phyloP scores from a whole-genome alignment of 2,113 vertebrate genomes.

The Eptesicus fuscus region DNA sequence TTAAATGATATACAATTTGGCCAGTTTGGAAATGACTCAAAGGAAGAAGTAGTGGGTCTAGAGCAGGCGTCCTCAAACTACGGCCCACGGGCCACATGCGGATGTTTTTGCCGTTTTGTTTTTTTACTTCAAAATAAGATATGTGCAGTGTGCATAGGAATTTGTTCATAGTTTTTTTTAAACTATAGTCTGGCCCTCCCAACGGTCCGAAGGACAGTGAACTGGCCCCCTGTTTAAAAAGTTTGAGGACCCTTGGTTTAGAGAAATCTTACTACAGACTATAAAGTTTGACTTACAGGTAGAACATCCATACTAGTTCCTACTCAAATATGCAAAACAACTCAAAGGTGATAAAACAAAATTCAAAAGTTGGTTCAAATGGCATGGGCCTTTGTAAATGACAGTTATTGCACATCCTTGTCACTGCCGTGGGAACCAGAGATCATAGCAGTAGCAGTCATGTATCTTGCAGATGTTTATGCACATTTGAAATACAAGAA shows the following conservation, averaged over 20 bases:
- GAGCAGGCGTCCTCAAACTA: conserved; percentile 72
- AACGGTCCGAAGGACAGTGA: too few species aligned
- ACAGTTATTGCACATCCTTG: conserved; percentile 95
- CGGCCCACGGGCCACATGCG: too few species aligned
- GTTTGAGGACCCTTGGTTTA: too few species aligned
- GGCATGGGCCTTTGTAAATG: conserved; percentile 99
- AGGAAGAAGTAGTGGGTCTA: conserved; percentile 99
- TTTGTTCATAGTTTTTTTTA: too few species aligned
- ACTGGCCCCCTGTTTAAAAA: too few species aligned
- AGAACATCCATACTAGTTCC: conserved; percentile 97
- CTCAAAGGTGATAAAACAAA: conserved; percentile 99
- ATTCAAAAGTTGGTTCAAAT: conserved; percentile 98
- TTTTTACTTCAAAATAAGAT: too few species aligned
- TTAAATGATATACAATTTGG: conserved; percentile 97
- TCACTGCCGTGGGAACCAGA: conserved; percentile 99
- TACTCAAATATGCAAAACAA: conserved; percentile 97
- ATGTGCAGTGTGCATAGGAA: too few species aligned
- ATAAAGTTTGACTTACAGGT: conserved; percentile 99
- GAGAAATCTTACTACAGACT: conserved; percentile 90
- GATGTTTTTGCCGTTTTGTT: too few species aligned
- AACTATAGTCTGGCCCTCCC: too few species aligned
- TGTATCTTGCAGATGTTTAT: conserved; percentile 96
- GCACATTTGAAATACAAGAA: conserved; percentile 98
- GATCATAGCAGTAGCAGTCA: conserved; percentile 98
- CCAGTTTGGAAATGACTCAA: conserved; percentile 98